A percentile compares a stretch with the other conserved stretches of the same genome.
These are phyloP conservation scores for Sebastiscus albofasciatus DNA, from an alignment of 2,797 vertebrate species.

Conservation along the genomic window DNA sequence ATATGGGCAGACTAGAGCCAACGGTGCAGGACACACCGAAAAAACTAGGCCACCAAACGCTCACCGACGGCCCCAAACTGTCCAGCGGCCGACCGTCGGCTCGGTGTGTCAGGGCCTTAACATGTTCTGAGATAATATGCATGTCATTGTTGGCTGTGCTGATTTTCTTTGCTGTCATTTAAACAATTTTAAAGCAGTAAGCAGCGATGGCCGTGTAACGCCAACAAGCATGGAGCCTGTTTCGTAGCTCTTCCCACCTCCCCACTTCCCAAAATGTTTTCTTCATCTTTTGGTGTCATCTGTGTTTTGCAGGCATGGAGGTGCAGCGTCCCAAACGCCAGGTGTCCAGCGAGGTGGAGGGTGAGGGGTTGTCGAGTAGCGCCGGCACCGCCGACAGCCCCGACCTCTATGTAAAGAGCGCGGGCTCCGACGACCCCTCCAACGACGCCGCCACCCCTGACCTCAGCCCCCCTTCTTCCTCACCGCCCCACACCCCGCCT, in stretches of 20 bases:
- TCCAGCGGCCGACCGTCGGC: no score
- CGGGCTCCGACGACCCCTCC: constrained; percentile 87
- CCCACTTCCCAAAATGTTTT: background rate
- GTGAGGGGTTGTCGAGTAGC: constrained; percentile 90
- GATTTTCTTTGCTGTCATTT: background rate
- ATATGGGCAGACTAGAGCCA: no score
- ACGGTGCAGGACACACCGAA: no score
- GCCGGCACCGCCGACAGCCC: constrained; percentile 93
- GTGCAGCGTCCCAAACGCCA: constrained; percentile 93
- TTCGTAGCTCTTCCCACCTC: background rate
- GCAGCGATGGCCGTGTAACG: background rate
- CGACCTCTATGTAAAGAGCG: constrained; percentile 91
- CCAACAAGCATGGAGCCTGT: background rate
- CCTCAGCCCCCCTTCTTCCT: constrained; percentile 91
- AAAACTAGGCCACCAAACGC: no score
- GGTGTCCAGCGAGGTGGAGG: constrained; percentile 90
- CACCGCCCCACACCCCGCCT: constrained; percentile 83
- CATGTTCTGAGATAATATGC: background rate
- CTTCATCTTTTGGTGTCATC: background rate
- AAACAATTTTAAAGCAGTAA: background rate
- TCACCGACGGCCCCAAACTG: no score
- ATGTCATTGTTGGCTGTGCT: background rate
- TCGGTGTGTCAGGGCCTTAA: background rate
- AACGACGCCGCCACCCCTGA: constrained; percentile 91
- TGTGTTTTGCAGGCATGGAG: constrained; percentile 87